Evolutionary conservation across 2,113 vertebrate species (phyloP).

Genomic region (Hypocryptadius cinnamomeus): DNA sequence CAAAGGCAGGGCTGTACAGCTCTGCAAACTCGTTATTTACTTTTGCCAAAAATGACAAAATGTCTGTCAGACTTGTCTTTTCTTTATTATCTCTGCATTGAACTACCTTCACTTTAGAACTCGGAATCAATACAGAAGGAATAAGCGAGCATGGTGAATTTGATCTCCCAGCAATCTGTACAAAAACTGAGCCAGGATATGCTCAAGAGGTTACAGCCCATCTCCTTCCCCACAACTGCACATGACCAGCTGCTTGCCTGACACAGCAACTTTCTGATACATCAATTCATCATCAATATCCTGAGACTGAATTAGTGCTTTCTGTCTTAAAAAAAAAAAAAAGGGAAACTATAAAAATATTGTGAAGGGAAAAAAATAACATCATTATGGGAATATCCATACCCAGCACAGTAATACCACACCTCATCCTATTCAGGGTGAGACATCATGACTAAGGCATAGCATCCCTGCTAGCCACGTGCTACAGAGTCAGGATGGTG

Average conservation of each 20-base stretch:
- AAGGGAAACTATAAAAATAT: neutral
- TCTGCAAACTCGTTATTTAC: neutral
- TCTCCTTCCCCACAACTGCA: neutral
- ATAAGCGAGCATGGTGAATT: neutral
- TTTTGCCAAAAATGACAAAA: neutral
- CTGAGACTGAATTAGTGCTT: neutral
- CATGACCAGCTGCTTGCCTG: neutral
- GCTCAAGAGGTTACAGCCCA: neutral
- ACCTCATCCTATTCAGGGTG: neutral
- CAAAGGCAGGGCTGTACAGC: neutral
- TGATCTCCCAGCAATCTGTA: neutral
- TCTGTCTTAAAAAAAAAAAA: neutral
- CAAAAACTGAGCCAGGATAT: neutral
- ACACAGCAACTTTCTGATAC: neutral
- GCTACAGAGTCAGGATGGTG: neutral
- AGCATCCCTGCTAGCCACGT: neutral
- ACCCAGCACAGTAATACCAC: neutral
- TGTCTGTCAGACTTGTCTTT: neutral
- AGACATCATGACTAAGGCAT: neutral
- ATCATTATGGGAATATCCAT: neutral
- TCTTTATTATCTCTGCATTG: neutral
- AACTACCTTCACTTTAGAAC: neutral
- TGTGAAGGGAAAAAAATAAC: neutral
- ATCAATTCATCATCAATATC: neutral
- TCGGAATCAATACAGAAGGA: neutral